Conservation (phyloP, 2,113 vertebrate species). For the Myxocyprinus asiaticus region DNA sequence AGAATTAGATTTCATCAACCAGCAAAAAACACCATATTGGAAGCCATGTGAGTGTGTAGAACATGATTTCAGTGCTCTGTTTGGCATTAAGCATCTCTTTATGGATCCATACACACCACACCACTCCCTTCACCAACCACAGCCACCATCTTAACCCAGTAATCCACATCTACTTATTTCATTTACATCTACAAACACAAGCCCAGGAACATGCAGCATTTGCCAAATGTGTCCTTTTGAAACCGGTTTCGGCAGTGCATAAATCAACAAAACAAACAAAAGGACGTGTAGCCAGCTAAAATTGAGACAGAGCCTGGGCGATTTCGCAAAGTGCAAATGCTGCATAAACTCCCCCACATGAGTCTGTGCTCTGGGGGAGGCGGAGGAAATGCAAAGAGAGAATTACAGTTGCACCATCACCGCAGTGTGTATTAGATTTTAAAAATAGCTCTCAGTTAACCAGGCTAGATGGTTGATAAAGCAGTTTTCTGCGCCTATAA, state of each 20-base stretch:
- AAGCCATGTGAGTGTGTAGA: neutral
- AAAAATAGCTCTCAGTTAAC: constrained; percentile 74
- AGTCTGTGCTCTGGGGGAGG: neutral
- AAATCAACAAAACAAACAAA: constrained; percentile 35
- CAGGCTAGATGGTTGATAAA: constrained; percentile 73
- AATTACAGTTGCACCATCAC: constrained; percentile 9
- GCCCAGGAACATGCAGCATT: constrained; percentile 8
- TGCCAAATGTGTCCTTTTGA: constrained; percentile 31
- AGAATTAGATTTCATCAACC: too few species aligned
- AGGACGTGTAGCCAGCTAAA: neutral
- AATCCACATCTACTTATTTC: constrained; percentile 24
- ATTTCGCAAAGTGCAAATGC: constrained; percentile 13
- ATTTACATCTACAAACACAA: constrained; percentile 33
- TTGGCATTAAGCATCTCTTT: neutral
- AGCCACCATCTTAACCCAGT: constrained; percentile 31
- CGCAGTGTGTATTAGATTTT: constrained; percentile 59
- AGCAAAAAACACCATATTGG: neutral
- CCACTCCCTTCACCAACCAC: neutral
- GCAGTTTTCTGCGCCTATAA: constrained; percentile 35
- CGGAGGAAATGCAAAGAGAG: neutral
- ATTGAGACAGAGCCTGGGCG: neutral
- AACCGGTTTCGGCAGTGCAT: constrained; percentile 10
- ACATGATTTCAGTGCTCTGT: neutral
- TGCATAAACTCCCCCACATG: neutral
- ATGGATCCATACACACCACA: constrained; percentile 16